These are phyloP conservation scores for Malaclemys terrapin DNA, from an alignment of 2,113 vertebrate species.

Conservation along the genomic window DNA sequence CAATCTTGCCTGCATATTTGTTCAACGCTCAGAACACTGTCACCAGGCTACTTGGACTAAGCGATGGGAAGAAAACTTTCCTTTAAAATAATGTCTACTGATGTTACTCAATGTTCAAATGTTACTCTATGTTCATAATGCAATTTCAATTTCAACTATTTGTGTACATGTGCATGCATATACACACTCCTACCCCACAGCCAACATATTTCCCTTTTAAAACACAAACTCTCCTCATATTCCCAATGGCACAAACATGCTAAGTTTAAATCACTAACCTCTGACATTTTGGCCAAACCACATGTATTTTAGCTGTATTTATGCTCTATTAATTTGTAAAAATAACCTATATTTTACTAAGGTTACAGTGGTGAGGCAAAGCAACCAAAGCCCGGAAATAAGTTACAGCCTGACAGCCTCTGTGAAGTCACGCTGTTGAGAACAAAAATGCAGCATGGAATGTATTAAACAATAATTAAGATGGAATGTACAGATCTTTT, in stretches of 20 bases:
- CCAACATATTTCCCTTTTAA: background rate
- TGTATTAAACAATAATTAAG: background rate
- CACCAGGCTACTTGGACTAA: background rate
- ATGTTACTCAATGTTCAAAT: background rate
- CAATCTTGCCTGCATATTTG: rapidly evolving
- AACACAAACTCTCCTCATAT: background rate
- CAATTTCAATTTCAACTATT: background rate
- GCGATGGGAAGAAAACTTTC: background rate
- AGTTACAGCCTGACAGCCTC: background rate
- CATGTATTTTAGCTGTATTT: background rate
- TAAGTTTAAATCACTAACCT: background rate
- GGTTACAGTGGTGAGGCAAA: background rate
- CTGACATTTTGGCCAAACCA: background rate
- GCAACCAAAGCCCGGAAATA: background rate
- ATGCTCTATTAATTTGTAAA: background rate
- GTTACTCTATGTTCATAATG: background rate
- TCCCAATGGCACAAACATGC: background rate
- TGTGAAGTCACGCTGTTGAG: background rate
- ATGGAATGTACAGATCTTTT: slow-evolving; percentile 29
- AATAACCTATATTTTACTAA: background rate
- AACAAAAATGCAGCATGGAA: background rate
- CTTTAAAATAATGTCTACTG: background rate
- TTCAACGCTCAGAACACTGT: background rate
- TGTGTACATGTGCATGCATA: background rate
- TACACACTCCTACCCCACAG: background rate